These are phyloP conservation scores for Electrona antarctica DNA, from an alignment of 2,113 vertebrate genomes.

Conservation along the genomic window DNA sequence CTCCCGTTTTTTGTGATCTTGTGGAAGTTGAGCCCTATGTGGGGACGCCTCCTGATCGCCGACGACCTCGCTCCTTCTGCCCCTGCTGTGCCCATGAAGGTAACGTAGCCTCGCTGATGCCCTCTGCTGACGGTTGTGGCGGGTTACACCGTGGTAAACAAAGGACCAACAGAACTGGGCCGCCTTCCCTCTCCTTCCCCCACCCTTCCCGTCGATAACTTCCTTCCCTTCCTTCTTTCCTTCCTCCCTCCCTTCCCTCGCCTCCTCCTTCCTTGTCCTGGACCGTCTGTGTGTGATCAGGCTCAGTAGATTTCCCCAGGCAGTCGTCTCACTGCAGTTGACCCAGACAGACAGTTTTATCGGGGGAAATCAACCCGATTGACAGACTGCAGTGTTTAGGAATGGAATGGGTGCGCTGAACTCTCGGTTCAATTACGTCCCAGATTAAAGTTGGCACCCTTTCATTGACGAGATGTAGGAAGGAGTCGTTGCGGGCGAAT, in stretches of 20 bases:
- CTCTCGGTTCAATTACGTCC: no score
- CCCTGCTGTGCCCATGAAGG: slow-evolving; percentile 99
- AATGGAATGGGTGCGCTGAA: no score
- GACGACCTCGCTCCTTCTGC: slow-evolving; percentile 99
- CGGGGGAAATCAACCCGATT: neutral
- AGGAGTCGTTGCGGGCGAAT: no score
- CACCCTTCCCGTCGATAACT: neutral
- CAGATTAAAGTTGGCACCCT: no score
- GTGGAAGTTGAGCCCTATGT: slow-evolving; percentile 97
- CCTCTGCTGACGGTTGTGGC: slow-evolving; percentile 71
- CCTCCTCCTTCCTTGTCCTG: slow-evolving; percentile 8
- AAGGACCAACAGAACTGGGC: slow-evolving; percentile 61
- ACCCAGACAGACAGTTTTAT: neutral
- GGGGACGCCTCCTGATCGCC: slow-evolving; percentile 86
- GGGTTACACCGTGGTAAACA: slow-evolving; percentile 69
- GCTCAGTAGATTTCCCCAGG: slow-evolving; percentile 67
- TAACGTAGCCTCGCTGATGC: slow-evolving; percentile 85
- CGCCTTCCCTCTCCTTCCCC: neutral
- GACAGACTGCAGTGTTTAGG: no score
- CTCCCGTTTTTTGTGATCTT: slow-evolving; percentile 62
- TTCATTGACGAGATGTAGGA: no score
- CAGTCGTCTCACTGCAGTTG: neutral
- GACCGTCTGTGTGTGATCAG: slow-evolving; percentile 20
- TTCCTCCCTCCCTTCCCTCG: neutral
- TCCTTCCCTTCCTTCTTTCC: slow-evolving; percentile 1